Conservation (phyloP, 2,888 invertebrate genomes). For the Tipula unca region DNA sequence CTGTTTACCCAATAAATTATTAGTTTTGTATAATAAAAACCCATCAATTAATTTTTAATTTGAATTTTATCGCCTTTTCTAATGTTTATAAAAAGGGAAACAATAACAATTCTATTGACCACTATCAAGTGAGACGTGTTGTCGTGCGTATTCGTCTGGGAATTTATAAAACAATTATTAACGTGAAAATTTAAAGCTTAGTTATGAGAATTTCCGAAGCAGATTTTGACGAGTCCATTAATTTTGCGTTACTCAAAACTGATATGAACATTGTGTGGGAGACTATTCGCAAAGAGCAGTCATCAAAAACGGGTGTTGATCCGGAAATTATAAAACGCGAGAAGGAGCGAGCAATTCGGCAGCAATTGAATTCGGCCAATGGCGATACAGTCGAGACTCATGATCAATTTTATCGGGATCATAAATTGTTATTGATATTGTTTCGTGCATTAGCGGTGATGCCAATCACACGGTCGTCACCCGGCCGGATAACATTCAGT, state of each 20-base stretch:
- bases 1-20: neutral
- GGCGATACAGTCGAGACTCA: conserved; percentile 52
- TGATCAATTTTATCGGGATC: conserved; percentile 56
- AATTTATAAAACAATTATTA: neutral
- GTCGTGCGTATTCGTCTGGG: neutral
- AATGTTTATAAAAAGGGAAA: neutral
- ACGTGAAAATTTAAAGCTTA: neutral
- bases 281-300: neutral
- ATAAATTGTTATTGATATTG: conserved; percentile 52
- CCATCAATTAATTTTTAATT: neutral
- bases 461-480: conserved; percentile 51
- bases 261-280: conserved; percentile 24
- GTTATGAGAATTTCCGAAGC: conserved; percentile 22
- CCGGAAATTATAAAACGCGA: conserved; percentile 24
- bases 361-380: conserved; percentile 48
- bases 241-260: conserved; percentile 24
- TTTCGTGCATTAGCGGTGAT: conserved; percentile 57
- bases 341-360: conserved; percentile 37
- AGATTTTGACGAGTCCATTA: conserved; percentile 25
- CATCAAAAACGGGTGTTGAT: conserved; percentile 19
- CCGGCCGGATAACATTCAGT: conserved; percentile 51
- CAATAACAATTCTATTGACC: neutral
- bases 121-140: neutral
- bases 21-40: neutral
- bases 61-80: neutral